These are phyloP conservation scores for Xestia ashworthii DNA, from an alignment of 2,888 invertebrate genomes.

Conservation along the genomic window DNA sequence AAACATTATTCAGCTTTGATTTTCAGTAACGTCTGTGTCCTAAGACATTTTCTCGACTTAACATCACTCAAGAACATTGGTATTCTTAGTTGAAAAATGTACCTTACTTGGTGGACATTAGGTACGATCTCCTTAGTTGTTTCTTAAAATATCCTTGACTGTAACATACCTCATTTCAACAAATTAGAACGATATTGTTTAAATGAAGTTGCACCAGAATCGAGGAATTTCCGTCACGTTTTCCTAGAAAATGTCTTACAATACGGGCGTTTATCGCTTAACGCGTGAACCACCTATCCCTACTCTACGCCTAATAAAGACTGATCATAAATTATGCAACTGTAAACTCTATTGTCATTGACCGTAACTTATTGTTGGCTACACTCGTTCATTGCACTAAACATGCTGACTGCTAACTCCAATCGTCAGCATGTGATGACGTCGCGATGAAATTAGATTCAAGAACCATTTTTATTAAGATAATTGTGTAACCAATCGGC, in stretches of 20 bases:
- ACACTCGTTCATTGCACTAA: slow-evolving; percentile 58
- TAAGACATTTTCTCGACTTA: slow-evolving; percentile 13
- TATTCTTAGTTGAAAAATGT: neutral
- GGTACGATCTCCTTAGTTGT: neutral
- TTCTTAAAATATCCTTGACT: slow-evolving; percentile 8
- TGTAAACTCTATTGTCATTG: slow-evolving; percentile 57
- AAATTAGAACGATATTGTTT: neutral
- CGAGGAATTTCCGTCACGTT: neutral
- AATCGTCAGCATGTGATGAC: slow-evolving; percentile 17
- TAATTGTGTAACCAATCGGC: neutral
- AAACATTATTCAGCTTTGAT: slow-evolving; percentile 23
- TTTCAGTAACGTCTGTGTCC: slow-evolving; percentile 10
- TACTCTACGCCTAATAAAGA: slow-evolving; percentile 57
- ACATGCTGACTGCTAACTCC: slow-evolving; percentile 29
- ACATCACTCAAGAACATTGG: neutral
- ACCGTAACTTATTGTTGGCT: slow-evolving; percentile 53
- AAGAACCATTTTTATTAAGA: neutral
- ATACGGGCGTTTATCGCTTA: slow-evolving; percentile 23
- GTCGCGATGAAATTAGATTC: slow-evolving; percentile 22
- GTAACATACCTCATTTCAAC: neutral
- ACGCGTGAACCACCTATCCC: slow-evolving; percentile 39
- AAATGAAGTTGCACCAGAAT: neutral
- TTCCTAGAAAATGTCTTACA: slow-evolving; percentile 23
- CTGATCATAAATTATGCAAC: slow-evolving; percentile 56
- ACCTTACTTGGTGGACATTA: neutral